Base-by-base conservation (phyloP, 2,888 invertebrate genomes). In the Diarsia rubi region DNA sequence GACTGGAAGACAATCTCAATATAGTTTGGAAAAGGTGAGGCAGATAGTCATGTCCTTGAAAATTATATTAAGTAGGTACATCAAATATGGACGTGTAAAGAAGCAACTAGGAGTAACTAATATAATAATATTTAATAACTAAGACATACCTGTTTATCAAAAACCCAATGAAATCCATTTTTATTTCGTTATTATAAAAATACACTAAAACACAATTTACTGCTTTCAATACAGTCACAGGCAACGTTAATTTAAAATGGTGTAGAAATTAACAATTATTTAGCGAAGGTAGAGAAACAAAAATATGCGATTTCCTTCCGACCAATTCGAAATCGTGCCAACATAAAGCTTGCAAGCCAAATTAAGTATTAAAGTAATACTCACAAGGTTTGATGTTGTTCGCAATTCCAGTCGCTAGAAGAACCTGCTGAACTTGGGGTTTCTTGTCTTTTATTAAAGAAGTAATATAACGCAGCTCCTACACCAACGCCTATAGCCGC, bases 401-500 rank as follows among this genome's bases (percentile, higher is more conserved):
- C 93, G 78, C 85, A 86, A 6, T 79, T 79, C 95, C 95, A 95
- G 9, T 84, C 85, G n/a, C 92, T 89, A 3, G 94, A 93, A 1
- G 95, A 91, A 21, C 94, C 95, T 79, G 91, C 92, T 1, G 88
- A 78, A 67, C 91, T 89, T 2, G 94, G 94, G 31, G 93, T 89
- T 78, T 94, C 95, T 44, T 89, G 82, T 66, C 92, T 83, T 88
- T 94, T 95, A 84, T 90, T 95, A 82, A 95, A 94, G 88, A 93
- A 93, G 91, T 96, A 96, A 90, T 95, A 96, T 84, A 96, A 75
- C 31, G 96, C 96, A 5, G 96, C 95, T 67, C 96, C 96, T 88
- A 96, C 94, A 0, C 96, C 95, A 69, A 95, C 94, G 79, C 96
- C 95, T 78, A 96, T 91, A 0, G 95, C 96, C 74, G 95, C 95